Evolutionary conservation across 2,797 vertebrate genomes (phyloP), one percentile per base, ranked within the genome.

Genomic region (Pseudocheirus occidentalis): DNA sequence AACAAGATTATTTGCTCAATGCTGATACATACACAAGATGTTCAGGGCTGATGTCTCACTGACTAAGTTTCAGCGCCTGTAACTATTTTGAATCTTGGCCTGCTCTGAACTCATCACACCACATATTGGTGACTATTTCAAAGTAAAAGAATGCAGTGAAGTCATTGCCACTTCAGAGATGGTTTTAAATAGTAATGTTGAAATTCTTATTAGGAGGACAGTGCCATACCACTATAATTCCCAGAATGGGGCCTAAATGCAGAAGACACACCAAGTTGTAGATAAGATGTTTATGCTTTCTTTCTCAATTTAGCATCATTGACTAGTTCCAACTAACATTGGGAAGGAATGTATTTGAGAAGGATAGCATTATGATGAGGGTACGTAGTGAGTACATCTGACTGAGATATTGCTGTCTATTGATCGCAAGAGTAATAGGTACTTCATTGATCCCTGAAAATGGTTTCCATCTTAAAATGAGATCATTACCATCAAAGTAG

Each of bases 401-500:
- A 92, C 34, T 95, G 34, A 93, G 81, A 59, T 1, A 34, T 62
- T 95, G 40, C 34, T 73, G 81, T 7, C 2, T 66, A 24, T 92
- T 0, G 1, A 0, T 95, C 52, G 3, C 55, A 31, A 53, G 95
- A 94, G 59, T 50, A 90, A 92, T n/a, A 87, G 92, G 57, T 7
- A 28, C 16, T 94, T 53, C 31, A 46, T 94, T 56, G 1, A 2
- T 10, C 57, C 57, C 55, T 16, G 55, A 55, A 92, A 55, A 54
- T 91, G 29, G 28, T 81, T 50, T 50, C 91, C 97, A 59, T 95
- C 27, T 95, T 31, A 94, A 92, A 52, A n/a, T 97, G 94, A 55
- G 27, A 90, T 97, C 0, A 40, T 92, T 98, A 94, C 90, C 31
- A 92, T 46, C 92, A 55, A 89, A 91, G 7, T 7, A 16, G 92